Evolutionary conservation across 2,888 invertebrate species (phyloP), one percentile per base, ranked within the genome.

Genomic region (Laothoe populi): DNA sequence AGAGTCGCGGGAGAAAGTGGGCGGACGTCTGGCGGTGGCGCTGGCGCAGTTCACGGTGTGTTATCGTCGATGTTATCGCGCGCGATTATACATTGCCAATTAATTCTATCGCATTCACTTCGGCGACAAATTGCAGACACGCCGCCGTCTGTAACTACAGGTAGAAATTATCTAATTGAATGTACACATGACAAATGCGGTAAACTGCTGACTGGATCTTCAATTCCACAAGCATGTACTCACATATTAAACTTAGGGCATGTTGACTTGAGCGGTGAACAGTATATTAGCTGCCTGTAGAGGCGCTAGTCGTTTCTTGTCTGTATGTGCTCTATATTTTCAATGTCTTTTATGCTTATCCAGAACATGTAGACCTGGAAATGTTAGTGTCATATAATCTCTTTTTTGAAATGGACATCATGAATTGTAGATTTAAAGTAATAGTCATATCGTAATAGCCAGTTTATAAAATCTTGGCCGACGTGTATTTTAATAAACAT

Each of bases 131-230:
- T 75, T 75, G 77, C 75, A 74, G 75, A 73, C 78, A 77, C 72
- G 72, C 75, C 66, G 71, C 65, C 64, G 62, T 66, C 69, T 71
- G 73, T 72, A 76, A 73, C 78, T 73, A 76, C 71, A 73, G 68
- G 61, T 63, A 71, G 79, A 84, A 83, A 85, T 83, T 82, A 78
- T 82, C 77, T 85, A 84, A 86, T 85, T 82, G 83, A 82, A 78
- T 87, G 84, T 78, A 83, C 86, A 87, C 86, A 84, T 88, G 82
- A 86, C 83, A 81, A 82, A 77, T 77, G 75, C 65, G 70, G 75
- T 73, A 83, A 79, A 84, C 83, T 84, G 80, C 77, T 77, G 74
- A 63, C 66, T 72, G 70, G 72, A 73, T 7, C 8, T 31, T 16
- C 26, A 49, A 72, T 71, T 74, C 67, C 67, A 69, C 64, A 59